Base-by-base conservation (phyloP, 2,888 invertebrate species). In the Cecidostiba fungosa region DNA sequence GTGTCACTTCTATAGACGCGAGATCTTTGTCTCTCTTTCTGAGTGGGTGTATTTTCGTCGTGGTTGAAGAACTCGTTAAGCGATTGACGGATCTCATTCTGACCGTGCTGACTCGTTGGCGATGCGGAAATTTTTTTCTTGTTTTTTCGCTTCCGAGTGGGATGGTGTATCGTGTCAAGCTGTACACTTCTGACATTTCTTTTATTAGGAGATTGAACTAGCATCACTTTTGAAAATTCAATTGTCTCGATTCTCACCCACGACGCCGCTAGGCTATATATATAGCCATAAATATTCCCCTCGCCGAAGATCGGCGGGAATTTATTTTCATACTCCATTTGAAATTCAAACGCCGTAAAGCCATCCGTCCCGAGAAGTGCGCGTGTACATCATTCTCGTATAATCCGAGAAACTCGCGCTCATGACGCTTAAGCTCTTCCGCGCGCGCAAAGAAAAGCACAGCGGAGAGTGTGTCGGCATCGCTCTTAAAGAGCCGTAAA, bases 61-160 rank as follows among this genome's bases (percentile, higher is more conserved):
- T 50, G 76, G 47, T 69, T 76, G 47, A 62, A 29, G 47, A 59
- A 36, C 74, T 76, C 66, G 82, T 81, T 54, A 23, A 36, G 36
- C 76, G 82, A 82, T 82, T 82, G 82, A 82, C 66, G 47, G 62
- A 74, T 73, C 54, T 47, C 12, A 39, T 69, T 82, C 39, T 69
- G 47, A 66, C 81, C 14, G 62, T 32, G 36, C n/a, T 26, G 29
- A 19, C 50, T 14, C 50, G 1, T 6, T 6, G 26, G 62, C 62
- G 62, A 62, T 62, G 62, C 62, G 26, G 62, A 62, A 62, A 29
- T 62, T 14, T 62, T 62, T 23, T 23, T 6, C 12, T 26, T 10
- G n/a, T 8, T 62, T 12, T 2, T 39, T 10, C 6, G 36, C 0
- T 36, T 36, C 36, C 36, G 36, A 36, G 36, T 6, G 6, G 36